Evolutionary conservation across 1,140 invertebrate genomes (phyloP), one percentile per base, ranked within the genome.

Genomic region (Papilio machaon): DNA sequence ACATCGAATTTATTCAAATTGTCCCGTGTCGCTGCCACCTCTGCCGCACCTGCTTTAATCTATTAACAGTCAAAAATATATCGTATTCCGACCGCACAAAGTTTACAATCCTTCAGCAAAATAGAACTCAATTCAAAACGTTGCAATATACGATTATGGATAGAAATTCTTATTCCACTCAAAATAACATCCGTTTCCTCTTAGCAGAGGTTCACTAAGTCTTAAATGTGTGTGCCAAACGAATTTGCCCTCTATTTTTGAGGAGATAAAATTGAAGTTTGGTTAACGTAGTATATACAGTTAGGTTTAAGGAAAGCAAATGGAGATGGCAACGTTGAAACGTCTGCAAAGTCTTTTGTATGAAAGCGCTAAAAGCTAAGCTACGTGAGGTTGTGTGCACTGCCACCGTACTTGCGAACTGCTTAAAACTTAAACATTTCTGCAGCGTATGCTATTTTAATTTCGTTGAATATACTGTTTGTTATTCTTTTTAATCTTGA

Each of bases 1-100:
- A 87, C 87, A 90, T 94, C 90, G 91, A 94, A 93, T 92, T 88
- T 93, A 94, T 94, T 94, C 91, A 94, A 93, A 93, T 91, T 92
- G 90, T 84, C 78, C 82, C 85, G 80, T 93, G 91, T 92, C 91
- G 85, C 86, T 84, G 84, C 88, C 86, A 81, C 87, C 84, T 82
- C 86, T 85, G 86, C 86, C 84, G 81, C 87, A 89, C 87, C 86
- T 90, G 86, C 81, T 86, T 85, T 87, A 81, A 43, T 58, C 77
- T 64, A 15, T 60, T n/a, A 35, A 17, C 79, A 84, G 10, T 9
- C 38, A 0, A 88, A 90, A 86, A 80, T 49, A 0, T 74, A 87
- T 82, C 60, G 19, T 86, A 85, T 46, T 2, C 43, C 0, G 0
- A 9, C 35, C 2, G 9, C 0, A 0, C 79, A 83, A 85, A 70